Evolutionary conservation across 2,797 vertebrate species (phyloP), one percentile per base, ranked within the genome.

Genomic region (Sebastes matsubarae): DNA sequence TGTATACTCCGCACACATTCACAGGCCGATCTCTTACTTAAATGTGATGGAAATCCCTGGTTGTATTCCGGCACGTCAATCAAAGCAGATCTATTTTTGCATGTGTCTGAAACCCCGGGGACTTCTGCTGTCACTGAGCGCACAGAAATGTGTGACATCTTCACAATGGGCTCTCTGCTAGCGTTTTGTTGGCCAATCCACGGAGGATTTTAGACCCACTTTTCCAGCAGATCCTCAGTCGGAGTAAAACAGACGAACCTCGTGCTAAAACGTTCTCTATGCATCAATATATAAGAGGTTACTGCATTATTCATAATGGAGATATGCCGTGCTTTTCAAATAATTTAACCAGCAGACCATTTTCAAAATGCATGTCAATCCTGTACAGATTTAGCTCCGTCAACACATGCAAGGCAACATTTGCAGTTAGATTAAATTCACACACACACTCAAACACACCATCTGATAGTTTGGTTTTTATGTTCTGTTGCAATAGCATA

Each of bases 21-120:
- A 22, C 10, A 32, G 5, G 8, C 25, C 34, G 30, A 75, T 20
- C 27, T 75, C 60, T 52, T 36, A 2, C 30, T 66, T 32, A 16
- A 75, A 87, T 32, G 34, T 70, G 55, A 27, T 57, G 71, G 71
- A 89, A 85, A 71, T 83, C 76, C 73, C 72, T 59, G 29, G 70
- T 73, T 88, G 72, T 72, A 66, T 63, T 87, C 77, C 11, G 4
- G 66, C 67, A 80, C 20, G 83, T 88, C 91, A 83, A 58, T 90
- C 86, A 90, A 65, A 69, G 66, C 63, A 32, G 29, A 77, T 89
- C 85, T 92, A 90, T 93, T 92, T 93, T 87, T 84, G 77, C 76
- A 68, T 74, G 68, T 54, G 67, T 18, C 32, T 38, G 70, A 88
- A 54, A 87, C 87, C 80, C 64, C 2, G 20, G 87, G 82, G 89